Conservation (phyloP, 2,888 invertebrate genomes). For the Spialia ferax region DNA sequence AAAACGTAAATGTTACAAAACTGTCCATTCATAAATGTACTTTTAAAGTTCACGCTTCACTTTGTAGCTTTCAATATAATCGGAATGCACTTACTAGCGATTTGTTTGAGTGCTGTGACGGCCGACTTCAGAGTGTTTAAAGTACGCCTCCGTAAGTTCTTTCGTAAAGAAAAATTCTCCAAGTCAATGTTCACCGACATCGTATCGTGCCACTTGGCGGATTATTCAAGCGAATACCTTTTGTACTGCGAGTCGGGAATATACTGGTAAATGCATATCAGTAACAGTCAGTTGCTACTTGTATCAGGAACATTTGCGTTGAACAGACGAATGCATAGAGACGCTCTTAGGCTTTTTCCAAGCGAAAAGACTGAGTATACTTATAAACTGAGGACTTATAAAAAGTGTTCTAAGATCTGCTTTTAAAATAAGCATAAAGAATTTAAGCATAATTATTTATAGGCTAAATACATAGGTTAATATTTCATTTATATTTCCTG, state of each 20-base stretch:
- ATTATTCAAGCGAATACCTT: conserved; percentile 58
- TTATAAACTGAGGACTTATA: no score
- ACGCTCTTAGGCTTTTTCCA: conserved; percentile 4
- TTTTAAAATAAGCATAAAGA: no score
- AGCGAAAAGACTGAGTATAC: no score
- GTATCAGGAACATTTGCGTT: conserved; percentile 64
- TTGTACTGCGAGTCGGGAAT: conserved; percentile 73
- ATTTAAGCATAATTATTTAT: no score
- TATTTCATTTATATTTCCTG: background rate
- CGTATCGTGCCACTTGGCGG: conserved; percentile 44
- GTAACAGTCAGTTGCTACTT: conserved; percentile 63
- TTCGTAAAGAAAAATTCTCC: conserved; percentile 77
- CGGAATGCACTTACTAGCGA: conserved; percentile 74
- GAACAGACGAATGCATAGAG: conserved; percentile 66
- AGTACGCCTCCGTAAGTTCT: conserved; percentile 78
- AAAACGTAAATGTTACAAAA: background rate
- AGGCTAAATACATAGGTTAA: no score
- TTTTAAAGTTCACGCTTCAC: conserved; percentile 3
- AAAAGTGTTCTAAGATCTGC: no score
- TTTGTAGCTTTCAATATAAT: background rate
- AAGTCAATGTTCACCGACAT: conserved; percentile 80
- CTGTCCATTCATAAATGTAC: background rate
- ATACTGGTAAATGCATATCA: conserved; percentile 82
- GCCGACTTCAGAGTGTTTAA: conserved; percentile 79
- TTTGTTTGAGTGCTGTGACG: conserved; percentile 78